phyloP scores from a whole-genome alignment of 2,113 vertebrate genomes.

The Podocnemis expansa region DNA sequence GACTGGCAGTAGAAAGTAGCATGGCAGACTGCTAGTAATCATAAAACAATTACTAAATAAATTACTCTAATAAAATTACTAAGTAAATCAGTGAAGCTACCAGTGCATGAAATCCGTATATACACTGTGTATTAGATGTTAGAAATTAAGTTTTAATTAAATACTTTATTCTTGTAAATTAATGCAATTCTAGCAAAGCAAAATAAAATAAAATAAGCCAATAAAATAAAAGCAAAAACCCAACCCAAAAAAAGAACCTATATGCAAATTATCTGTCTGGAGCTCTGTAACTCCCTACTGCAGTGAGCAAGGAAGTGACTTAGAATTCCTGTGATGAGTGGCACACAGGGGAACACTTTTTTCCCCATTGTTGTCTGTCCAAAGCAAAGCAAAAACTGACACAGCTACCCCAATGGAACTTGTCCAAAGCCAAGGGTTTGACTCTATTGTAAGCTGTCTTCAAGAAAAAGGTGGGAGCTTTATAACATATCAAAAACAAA shows the following conservation, averaged over 20 bases:
- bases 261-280: neutral
- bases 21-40: conserved; percentile 26
- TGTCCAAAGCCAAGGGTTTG: neutral
- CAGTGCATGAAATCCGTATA: conserved; percentile 42
- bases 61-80: conserved; percentile 66
- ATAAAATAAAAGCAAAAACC: conserved; percentile 32
- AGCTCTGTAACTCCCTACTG: neutral
- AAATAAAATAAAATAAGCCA: conserved; percentile 15
- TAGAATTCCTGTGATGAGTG: neutral
- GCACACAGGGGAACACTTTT: neutral
- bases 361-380: neutral
- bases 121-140: conserved; percentile 40
- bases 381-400: neutral
- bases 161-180: conserved; percentile 43
- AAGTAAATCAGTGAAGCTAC: conserved; percentile 58
- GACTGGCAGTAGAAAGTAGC: conserved; percentile 30
- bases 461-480: neutral
- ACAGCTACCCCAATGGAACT: too few species aligned
- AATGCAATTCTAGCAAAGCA: conserved; percentile 51
- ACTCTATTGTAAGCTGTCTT: neutral
- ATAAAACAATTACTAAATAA: conserved; percentile 63
- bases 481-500: neutral
- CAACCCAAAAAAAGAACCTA: neutral
- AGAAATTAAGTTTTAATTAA: conserved; percentile 60
- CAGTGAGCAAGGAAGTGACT: neutral